Evolutionary conservation across 2,888 invertebrate genomes (phyloP).

Genomic region (Plusia festucae): DNA sequence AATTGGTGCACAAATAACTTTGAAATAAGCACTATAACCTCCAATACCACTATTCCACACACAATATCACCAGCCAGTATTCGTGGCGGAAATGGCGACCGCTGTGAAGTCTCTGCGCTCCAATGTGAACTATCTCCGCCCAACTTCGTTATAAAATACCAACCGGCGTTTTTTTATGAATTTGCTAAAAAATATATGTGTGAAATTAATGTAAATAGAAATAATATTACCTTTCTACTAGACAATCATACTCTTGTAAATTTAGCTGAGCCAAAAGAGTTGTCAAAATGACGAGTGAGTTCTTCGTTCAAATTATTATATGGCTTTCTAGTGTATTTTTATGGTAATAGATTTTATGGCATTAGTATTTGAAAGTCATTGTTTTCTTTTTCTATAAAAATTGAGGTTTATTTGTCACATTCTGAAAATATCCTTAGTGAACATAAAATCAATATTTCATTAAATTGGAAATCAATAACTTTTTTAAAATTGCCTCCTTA

Average conservation of each 20-base stretch:
- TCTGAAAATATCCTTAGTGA: background rate
- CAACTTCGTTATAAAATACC: slow-evolving; percentile 74
- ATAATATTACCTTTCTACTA: slow-evolving; percentile 78
- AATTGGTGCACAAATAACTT: slow-evolving; percentile 74
- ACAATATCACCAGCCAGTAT: slow-evolving; percentile 77
- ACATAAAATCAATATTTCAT: background rate
- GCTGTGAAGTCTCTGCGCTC: slow-evolving; percentile 74
- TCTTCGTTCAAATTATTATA: slow-evolving; percentile 63
- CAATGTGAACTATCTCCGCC: slow-evolving; percentile 62
- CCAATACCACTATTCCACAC: slow-evolving; percentile 77
- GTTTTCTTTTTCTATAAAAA: slow-evolving; percentile 9
- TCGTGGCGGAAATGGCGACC: slow-evolving; percentile 90
- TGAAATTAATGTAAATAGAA: slow-evolving; percentile 62
- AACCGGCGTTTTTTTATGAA: slow-evolving; percentile 69
- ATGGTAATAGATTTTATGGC: slow-evolving; percentile 39
- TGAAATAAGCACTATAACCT: slow-evolving; percentile 84
- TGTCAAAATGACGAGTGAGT: slow-evolving; percentile 74
- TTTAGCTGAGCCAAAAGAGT: slow-evolving; percentile 84
- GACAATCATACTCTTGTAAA: slow-evolving; percentile 87
- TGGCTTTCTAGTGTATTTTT: slow-evolving; percentile 40
- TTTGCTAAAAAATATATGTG: slow-evolving; percentile 45
- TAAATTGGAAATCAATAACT: too few relatives aligned
- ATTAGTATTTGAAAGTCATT: slow-evolving; percentile 7
- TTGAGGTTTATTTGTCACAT: background rate
- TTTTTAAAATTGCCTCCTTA: background rate